Conservation (phyloP, 2,888 invertebrate genomes). For the Epinotia ramella region DNA sequence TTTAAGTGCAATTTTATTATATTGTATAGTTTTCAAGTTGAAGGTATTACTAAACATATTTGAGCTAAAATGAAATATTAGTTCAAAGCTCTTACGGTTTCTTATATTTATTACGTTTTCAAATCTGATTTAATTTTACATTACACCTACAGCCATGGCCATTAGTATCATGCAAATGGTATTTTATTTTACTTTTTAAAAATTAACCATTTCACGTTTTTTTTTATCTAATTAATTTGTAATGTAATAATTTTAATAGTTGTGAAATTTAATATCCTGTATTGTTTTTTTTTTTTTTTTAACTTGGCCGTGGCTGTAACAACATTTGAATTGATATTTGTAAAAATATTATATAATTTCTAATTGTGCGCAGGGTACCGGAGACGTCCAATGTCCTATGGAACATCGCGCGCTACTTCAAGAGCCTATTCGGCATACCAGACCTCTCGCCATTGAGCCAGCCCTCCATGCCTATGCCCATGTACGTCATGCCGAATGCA, state of each 20-base stretch:
- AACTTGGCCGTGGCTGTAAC: background rate
- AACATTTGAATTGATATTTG: slow-evolving; percentile 60
- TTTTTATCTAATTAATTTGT: too few species aligned
- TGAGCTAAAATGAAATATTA: too few species aligned
- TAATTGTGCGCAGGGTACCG: slow-evolving; percentile 78
- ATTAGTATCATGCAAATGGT: background rate
- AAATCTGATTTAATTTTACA: slow-evolving; percentile 8
- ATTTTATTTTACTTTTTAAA: background rate
- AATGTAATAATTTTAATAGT: too few species aligned
- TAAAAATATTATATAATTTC: slow-evolving; percentile 51
- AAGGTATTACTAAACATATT: background rate
- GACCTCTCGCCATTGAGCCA: slow-evolving; percentile 72
- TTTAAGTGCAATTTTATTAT: background rate
- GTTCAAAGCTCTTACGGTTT: too few species aligned
- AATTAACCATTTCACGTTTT: too few species aligned
- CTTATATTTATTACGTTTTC: background rate
- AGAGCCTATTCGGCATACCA: slow-evolving; percentile 79
- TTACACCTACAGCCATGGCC: slow-evolving; percentile 6
- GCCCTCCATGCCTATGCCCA: slow-evolving; percentile 77
- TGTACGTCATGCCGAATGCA: slow-evolving; percentile 72
- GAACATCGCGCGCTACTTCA: slow-evolving; percentile 83
- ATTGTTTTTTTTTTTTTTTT: background rate
- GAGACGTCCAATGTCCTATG: slow-evolving; percentile 84
- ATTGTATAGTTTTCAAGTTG: background rate
- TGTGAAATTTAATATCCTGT: too few species aligned